A percentile compares a stretch with the other conserved stretches of the same genome.
phyloP scores from a whole-genome alignment of 2,797 vertebrate species.

The Microcaecilia unicolor region DNA sequence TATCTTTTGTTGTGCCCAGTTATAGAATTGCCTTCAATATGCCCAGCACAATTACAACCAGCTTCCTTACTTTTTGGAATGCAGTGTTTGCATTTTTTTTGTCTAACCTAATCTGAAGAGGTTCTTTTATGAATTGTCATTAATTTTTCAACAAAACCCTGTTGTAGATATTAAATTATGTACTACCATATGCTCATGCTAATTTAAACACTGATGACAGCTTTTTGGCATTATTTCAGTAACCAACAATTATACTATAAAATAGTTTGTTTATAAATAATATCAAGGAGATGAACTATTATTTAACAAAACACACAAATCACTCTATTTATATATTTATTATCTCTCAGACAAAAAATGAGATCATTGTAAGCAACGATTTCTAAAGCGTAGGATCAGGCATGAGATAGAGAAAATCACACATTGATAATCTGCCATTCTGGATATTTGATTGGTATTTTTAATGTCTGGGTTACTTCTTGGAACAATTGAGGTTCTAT shows the following conservation, averaged over 20 bases:
- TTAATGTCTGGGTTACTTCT: too few species aligned
- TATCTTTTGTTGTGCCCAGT: too few species aligned
- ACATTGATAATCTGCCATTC: too few species aligned
- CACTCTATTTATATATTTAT: too few species aligned
- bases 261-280: conserved; percentile 27
- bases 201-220: conserved; percentile 45
- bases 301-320: too few species aligned
- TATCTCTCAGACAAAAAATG: too few species aligned
- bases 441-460: too few species aligned
- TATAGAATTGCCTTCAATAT: too few species aligned
- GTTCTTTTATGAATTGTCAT: conserved; percentile 47
- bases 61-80: conserved; percentile 2
- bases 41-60: conserved; percentile 4
- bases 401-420: too few species aligned
- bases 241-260: conserved; percentile 23
- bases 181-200: conserved; percentile 72
- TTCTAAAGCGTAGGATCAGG: too few species aligned
- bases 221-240: conserved; percentile 32
- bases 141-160: conserved; percentile 39
- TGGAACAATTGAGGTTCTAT: too few species aligned
- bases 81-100: conserved; percentile 11
- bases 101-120: conserved; percentile 18
- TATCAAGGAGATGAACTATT: conserved; percentile 7
- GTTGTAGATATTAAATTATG: conserved; percentile 46
- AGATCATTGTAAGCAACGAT: too few species aligned